phyloP scores from a whole-genome alignment of 2,797 vertebrate species.

The Arnoldichthys spilopterus region DNA sequence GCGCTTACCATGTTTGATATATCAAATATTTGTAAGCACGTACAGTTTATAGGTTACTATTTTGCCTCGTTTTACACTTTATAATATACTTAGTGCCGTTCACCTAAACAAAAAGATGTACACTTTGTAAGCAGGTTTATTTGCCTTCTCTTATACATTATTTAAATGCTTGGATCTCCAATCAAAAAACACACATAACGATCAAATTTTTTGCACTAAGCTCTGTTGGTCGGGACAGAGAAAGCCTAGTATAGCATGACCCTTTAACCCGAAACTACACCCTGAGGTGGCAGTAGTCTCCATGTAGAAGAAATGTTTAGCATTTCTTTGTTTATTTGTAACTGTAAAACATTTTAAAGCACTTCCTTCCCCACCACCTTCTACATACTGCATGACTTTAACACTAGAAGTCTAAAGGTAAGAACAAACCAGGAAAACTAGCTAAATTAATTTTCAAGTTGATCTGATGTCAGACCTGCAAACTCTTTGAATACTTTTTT shows the following conservation, averaged over 20 bases:
- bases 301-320: slow-evolving; percentile 41
- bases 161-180: slow-evolving; percentile 21
- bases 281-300: slow-evolving; percentile 40
- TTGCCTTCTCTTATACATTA: slow-evolving; percentile 15
- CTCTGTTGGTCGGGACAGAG: slow-evolving; percentile 56
- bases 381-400: slow-evolving; percentile 28
- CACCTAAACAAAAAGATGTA: not conserved
- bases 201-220: slow-evolving; percentile 78
- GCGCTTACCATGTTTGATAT: not conserved
- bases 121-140: not conserved
- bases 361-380: not conserved
- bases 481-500: not conserved
- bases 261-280: slow-evolving; percentile 77
- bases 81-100: slow-evolving; percentile 4
- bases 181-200: slow-evolving; percentile 60
- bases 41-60: not conserved
- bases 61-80: not conserved
- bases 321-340: not conserved
- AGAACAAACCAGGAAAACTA: not conserved
- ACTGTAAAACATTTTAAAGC: slow-evolving; percentile 12
- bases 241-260: slow-evolving; percentile 68
- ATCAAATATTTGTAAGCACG: not conserved
- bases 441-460: slow-evolving; percentile 21
- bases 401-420: not conserved
- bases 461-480: slow-evolving; percentile 10